Percentiles rank a stretch among this genome's conserved stretches.
phyloP scores from a whole-genome alignment of 2,797 vertebrate species.

The Gallinago solitaria region DNA sequence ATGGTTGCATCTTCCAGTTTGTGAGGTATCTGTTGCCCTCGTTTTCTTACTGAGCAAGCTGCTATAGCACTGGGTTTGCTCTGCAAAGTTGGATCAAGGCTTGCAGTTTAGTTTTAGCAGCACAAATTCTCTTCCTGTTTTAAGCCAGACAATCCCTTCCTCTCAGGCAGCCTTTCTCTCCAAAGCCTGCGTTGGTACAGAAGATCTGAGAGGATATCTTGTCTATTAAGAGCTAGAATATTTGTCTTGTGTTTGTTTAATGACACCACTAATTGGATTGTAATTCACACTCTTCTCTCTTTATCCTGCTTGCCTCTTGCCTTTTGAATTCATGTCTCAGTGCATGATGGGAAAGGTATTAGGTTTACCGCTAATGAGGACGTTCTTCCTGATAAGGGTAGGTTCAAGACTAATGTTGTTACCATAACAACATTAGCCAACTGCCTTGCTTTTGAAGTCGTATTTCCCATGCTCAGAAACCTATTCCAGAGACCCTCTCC shows the following conservation, averaged over 20 bases:
- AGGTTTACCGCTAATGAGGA: slow-evolving; percentile 95
- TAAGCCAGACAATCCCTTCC: background rate
- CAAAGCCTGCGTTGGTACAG: background rate
- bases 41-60: background rate
- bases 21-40: background rate
- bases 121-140: background rate
- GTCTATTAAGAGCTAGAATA: background rate
- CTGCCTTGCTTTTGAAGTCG: slow-evolving; percentile 44
- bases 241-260: slow-evolving; percentile 36
- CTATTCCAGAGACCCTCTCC: background rate
- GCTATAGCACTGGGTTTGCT: background rate
- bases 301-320: slow-evolving; percentile 76
- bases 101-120: background rate
- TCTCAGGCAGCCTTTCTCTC: background rate
- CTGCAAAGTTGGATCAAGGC: background rate
- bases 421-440: slow-evolving; percentile 47
- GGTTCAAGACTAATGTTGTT: slow-evolving; percentile 75
- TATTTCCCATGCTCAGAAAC: slow-evolving; percentile 38
- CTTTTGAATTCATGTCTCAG: slow-evolving; percentile 85
- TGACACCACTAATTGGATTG: background rate
- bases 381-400: slow-evolving; percentile 93
- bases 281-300: slow-evolving; percentile 75
- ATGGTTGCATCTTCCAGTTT: background rate
- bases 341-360: slow-evolving; percentile 97
- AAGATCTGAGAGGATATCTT: background rate